Base-by-base conservation (phyloP, 2,113 vertebrate species). In the Beaufortia kweichowensis region DNA sequence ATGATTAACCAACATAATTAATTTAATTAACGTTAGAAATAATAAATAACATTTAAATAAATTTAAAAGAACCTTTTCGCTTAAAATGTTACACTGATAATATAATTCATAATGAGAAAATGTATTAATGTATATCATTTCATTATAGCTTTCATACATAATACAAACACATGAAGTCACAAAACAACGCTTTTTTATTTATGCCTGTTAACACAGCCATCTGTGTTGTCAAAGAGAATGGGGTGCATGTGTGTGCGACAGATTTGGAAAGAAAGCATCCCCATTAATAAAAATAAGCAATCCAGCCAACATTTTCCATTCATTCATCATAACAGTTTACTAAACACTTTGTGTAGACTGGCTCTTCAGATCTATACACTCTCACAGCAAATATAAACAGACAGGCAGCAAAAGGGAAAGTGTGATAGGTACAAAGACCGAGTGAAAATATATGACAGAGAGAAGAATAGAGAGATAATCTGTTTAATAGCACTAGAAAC, bases 281-380 rank as follows among this genome's bases (percentile, higher is more conserved):
- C 57, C 80, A 82, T 82, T 72, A 75, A 85, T 86, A 83, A 87
- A 85, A 78, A 81, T 84, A 81, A 79, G 71, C 66, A 81, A 61
- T 77, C 26, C 76, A 84, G 87, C 84, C 86, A 90, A 86, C 39
- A n/a, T 87, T 92, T 92, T 92, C 90, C 90, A 76, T 82, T 89
- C 86, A 87, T 88, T 79, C 39, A 67, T 89, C 90, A 90, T 85
- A 84, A 89, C 88, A 85, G 87, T 92, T 91, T 92, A 91, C 84
- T 66, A 48, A 78, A 70, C 73, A 79, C 71, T 35, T 81, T 86
- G 83, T 82, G 79, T 76, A 46, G 84, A 89, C 85, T 86, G 85
- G 83, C 85, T 87, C 77, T 79, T 86, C 78, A 87, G 79, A 82
- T 82, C 85, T 86, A 86, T 83, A 90, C 88, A 90, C 82, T 85